These are phyloP conservation scores for Melanerpes aurifrons DNA, from an alignment of 2,113 vertebrate genomes.

Conservation along the genomic window DNA sequence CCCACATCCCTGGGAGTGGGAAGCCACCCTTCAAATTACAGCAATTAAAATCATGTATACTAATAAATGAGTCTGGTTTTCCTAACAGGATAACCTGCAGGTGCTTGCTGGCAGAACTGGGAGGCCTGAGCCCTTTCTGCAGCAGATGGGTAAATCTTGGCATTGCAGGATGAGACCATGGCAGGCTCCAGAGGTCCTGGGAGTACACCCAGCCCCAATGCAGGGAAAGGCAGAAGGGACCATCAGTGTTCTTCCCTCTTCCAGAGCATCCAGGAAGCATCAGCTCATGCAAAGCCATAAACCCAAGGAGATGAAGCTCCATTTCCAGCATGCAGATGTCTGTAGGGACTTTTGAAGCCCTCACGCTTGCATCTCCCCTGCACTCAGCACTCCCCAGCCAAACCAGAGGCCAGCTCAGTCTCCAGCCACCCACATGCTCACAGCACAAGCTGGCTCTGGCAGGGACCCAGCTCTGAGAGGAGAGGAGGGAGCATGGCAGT, in stretches of 20 bases:
- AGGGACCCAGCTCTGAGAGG: not conserved
- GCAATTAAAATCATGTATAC: not conserved
- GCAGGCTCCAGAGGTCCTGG: not conserved
- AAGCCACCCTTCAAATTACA: slow-evolving; percentile 48
- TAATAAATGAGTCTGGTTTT: slow-evolving; percentile 32
- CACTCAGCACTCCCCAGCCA: not conserved
- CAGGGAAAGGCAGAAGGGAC: not conserved
- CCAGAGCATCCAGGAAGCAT: not conserved
- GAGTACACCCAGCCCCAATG: rapidly evolving
- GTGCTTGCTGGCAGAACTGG: not conserved
- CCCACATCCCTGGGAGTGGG: slow-evolving; percentile 1
- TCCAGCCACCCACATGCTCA: not conserved
- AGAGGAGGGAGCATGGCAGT: not conserved
- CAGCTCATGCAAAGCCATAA: not conserved
- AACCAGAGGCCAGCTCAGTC: not conserved
- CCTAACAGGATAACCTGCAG: slow-evolving; percentile 44
- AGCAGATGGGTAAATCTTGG: rapidly evolving
- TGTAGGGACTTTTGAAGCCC: not conserved
- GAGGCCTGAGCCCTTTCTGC: not conserved
- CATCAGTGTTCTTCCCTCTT: rapidly evolving
- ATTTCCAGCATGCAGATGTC: not conserved
- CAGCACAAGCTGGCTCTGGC: not conserved
- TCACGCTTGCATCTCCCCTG: not conserved
- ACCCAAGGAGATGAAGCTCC: not conserved
- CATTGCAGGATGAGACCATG: rapidly evolving